These are phyloP conservation scores for Pteria penguin DNA, from an alignment of 2,888 invertebrate species.

Conservation along the genomic window DNA sequence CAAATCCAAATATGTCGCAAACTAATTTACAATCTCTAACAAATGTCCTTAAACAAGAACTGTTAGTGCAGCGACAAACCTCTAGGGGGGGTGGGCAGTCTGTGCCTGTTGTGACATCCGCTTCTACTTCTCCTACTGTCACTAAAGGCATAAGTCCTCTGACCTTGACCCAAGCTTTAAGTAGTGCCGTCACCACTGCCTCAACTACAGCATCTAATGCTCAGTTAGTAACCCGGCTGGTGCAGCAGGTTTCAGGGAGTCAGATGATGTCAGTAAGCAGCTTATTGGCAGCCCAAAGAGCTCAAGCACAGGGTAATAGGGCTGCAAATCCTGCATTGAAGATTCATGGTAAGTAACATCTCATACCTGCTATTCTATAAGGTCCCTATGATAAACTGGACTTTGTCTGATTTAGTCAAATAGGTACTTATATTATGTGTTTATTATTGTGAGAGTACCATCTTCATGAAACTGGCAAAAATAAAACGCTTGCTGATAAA, in stretches of 20 bases:
- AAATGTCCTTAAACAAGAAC: slow-evolving; percentile 42
- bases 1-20: slow-evolving; percentile 19
- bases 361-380: too few relatives aligned
- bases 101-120: slow-evolving; percentile 35
- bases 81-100: slow-evolving; percentile 27
- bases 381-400: too few relatives aligned
- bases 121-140: slow-evolving; percentile 17
- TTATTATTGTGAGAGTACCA: too few relatives aligned
- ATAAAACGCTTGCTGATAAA: too few relatives aligned
- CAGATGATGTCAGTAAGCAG: slow-evolving; percentile 72
- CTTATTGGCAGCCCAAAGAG: slow-evolving; percentile 62
- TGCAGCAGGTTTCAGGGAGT: slow-evolving; percentile 65
- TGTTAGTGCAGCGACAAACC: slow-evolving; percentile 40
- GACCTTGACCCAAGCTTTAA: slow-evolving; percentile 19
- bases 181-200: slow-evolving; percentile 40
- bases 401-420: background rate
- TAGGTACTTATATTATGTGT: background rate
- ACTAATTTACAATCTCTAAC: slow-evolving; percentile 29
- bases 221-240: slow-evolving; percentile 69
- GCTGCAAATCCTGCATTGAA: slow-evolving; percentile 62
- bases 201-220: slow-evolving; percentile 43
- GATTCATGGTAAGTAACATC: slow-evolving; percentile 61
- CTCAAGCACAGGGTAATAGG: slow-evolving; percentile 44
- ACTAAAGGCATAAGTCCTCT: slow-evolving; percentile 8
- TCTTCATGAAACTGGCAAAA: too few relatives aligned